Percentiles rank a stretch among this genome's conserved stretches.
phyloP scores from a whole-genome alignment of 1,140 invertebrate species.

The Lordiphosa mommai region DNA sequence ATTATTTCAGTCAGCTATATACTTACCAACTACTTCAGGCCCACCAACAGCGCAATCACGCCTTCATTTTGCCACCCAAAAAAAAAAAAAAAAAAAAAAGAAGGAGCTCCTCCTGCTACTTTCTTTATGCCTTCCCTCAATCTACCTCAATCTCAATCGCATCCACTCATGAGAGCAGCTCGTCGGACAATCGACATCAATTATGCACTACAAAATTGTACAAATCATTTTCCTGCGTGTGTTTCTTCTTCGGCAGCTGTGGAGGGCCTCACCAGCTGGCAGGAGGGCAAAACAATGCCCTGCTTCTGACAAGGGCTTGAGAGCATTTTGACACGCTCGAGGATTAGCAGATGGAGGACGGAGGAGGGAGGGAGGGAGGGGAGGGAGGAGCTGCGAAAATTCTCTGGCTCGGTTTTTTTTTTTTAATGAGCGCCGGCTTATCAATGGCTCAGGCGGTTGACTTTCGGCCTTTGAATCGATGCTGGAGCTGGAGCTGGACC shows the following conservation, averaged over 20 bases:
- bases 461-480: constrained; percentile 7
- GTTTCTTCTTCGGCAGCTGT: constrained; percentile 9
- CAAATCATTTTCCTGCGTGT: constrained; percentile 44
- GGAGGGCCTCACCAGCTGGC: constrained; percentile 5
- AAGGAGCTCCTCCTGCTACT: too few species aligned
- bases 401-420: constrained; percentile 1
- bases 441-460: constrained; percentile 21
- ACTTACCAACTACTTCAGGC: too few species aligned
- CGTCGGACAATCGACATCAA: constrained; percentile 39
- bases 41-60: too few species aligned
- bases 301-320: constrained; percentile 16
- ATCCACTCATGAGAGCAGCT: constrained; percentile 24
- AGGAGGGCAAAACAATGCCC: constrained; percentile 5
- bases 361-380: background rate
- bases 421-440: constrained; percentile 41
- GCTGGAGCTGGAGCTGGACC: background rate
- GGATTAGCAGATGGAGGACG: constrained; percentile 23
- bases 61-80: too few species aligned
- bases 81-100: too few species aligned
- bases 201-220: constrained; percentile 62
- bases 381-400: constrained; percentile 9
- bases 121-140: background rate
- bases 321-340: constrained; percentile 18
- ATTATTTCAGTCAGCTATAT: too few species aligned
- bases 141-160: constrained; percentile 6